Evolutionary conservation across 2,888 invertebrate genomes (phyloP).

Genomic region (Hirudinaria manillensis): DNA sequence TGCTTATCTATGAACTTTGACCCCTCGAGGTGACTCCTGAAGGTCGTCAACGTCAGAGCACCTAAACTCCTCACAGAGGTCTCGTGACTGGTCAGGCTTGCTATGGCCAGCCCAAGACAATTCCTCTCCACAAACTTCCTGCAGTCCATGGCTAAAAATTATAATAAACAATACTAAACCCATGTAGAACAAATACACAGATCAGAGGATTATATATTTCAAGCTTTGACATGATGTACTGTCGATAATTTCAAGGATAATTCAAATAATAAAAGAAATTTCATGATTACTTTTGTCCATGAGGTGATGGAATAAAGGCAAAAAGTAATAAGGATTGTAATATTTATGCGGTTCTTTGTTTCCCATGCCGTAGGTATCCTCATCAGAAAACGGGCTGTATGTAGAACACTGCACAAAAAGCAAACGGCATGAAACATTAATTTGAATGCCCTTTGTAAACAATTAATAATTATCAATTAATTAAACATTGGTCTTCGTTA

Average conservation of each 20-base stretch:
- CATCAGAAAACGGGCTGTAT: neutral
- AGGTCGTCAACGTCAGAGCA: slow-evolving; percentile 66
- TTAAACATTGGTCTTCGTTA: no score
- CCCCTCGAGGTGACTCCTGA: slow-evolving; percentile 68
- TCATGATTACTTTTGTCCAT: neutral
- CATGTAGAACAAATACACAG: neutral
- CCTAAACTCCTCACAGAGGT: slow-evolving; percentile 67
- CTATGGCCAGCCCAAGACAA: slow-evolving; percentile 66
- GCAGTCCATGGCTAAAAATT: slow-evolving; percentile 67
- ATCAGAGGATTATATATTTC: slow-evolving; percentile 30
- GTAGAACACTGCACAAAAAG: no score
- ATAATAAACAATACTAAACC: neutral
- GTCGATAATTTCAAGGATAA: no score
- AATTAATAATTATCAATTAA: no score
- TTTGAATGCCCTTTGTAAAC: no score
- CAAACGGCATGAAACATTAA: no score
- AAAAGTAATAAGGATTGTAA: slow-evolving; percentile 20
- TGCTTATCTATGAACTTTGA: slow-evolving; percentile 59
- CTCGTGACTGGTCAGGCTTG: slow-evolving; percentile 67
- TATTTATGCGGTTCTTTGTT: neutral
- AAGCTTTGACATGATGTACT: no score
- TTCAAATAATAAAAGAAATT: no score
- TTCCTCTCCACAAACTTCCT: slow-evolving; percentile 67
- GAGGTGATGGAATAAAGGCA: slow-evolving; percentile 18
- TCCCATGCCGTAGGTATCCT: neutral